These are phyloP conservation scores for Xestia rhomboidea DNA, from an alignment of 2,888 invertebrate species.

Conservation along the genomic window DNA sequence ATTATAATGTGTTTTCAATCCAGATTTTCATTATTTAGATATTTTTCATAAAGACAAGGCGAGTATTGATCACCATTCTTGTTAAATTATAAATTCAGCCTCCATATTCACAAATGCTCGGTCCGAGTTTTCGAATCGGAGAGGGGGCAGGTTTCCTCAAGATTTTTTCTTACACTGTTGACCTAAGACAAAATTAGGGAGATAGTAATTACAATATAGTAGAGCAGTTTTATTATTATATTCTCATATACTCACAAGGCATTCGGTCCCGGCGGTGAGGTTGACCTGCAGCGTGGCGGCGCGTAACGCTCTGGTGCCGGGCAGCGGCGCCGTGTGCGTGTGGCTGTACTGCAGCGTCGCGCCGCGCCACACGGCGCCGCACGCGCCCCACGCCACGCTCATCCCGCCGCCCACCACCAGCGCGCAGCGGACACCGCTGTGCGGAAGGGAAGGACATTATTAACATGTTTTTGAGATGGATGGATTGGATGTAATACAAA, in stretches of 20 bases:
- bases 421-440: constrained; percentile 84
- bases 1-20: too few species aligned
- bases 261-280: constrained; percentile 95
- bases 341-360: constrained; percentile 93
- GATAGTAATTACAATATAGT: neutral
- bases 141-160: too few species aligned
- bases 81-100: too few species aligned
- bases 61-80: too few species aligned
- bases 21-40: too few species aligned
- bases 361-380: constrained; percentile 86
- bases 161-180: too few species aligned
- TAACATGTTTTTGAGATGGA: too few species aligned
- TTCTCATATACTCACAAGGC: constrained; percentile 93
- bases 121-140: too few species aligned
- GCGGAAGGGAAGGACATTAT: neutral
- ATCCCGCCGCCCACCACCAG: constrained; percentile 84
- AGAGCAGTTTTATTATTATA: neutral
- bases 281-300: constrained; percentile 98
- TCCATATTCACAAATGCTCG: too few species aligned
- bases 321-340: constrained; percentile 86
- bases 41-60: too few species aligned
- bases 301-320: constrained; percentile 80
- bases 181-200: too few species aligned
- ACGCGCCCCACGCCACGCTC: constrained; percentile 91
- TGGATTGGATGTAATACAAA: too few species aligned